Conservation (phyloP, 2,113 vertebrate species). For the Oriolus oriolus region DNA sequence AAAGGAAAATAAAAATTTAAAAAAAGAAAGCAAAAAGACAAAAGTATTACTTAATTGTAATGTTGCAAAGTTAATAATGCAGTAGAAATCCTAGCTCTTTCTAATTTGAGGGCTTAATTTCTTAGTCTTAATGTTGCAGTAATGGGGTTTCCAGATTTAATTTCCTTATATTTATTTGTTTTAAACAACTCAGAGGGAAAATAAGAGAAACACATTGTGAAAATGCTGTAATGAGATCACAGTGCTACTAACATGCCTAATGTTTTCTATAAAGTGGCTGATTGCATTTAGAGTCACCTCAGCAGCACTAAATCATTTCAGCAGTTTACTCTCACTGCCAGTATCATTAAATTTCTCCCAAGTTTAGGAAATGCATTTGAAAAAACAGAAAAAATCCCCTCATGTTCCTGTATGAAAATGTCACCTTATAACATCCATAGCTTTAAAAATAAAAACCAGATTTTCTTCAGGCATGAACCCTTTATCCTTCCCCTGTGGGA, state of each 20-base stretch:
- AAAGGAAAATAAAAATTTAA: not conserved
- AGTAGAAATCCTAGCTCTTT: conserved; percentile 9
- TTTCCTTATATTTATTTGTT: conserved; percentile 47
- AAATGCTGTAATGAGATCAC: conserved; percentile 13
- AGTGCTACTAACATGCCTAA: not conserved
- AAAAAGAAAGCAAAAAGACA: not conserved
- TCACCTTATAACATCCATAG: conserved; percentile 7
- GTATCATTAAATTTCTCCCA: not conserved
- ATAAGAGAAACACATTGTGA: conserved; percentile 29
- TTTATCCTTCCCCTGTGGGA: conserved; percentile 24
- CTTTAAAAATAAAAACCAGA: conserved; percentile 32
- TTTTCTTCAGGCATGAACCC: conserved; percentile 8
- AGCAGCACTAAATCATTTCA: conserved; percentile 26
- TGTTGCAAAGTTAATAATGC: conserved; percentile 2
- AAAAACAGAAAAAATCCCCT: not conserved
- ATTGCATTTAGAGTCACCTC: not conserved
- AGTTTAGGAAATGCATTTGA: conserved; percentile 8
- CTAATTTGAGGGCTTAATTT: conserved; percentile 24
- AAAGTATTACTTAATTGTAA: not conserved
- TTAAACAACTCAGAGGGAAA: conserved; percentile 20
- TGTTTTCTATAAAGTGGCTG: not conserved
- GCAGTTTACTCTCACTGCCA: not conserved
- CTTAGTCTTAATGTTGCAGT: not conserved
- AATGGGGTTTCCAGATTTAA: conserved; percentile 36
- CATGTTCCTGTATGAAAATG: conserved; percentile 26